Evolutionary conservation across 1,140 invertebrate genomes (phyloP), one percentile per base, ranked within the genome.

Genomic region (Hesperophylax magnus): DNA sequence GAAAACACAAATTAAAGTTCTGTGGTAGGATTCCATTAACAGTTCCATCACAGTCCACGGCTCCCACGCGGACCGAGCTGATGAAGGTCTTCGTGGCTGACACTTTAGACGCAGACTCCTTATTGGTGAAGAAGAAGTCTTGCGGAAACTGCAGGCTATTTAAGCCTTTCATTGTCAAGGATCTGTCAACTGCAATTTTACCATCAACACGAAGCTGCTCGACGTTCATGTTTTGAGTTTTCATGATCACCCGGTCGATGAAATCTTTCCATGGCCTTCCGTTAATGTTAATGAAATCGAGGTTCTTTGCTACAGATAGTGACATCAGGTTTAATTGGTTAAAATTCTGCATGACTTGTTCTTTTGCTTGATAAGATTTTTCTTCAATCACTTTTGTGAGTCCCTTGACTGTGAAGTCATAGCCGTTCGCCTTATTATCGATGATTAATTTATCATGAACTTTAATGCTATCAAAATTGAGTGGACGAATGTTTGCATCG

Each of bases 61-160:
- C 79, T 58, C 77, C 79, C 7, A 79, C 84, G 15, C 27, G 79
- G 56, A 86, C 52, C 17, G 53, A 67, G 65, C 81, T 82, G 6
- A 53, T 65, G 76, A 91, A 91, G 67, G 84, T 85, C 81, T 91
- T 91, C 52, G 84, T 79, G 0, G 86, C 87, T 63, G 82, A 80
- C n/a, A 90, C 84, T 17, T 85, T 82, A 20, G 78, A 85, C 18
- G 85, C 82, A n/a, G 83, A 67, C 8, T 84, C 85, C 47, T 84
- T 85, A 67, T 85, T 86, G 0, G 85, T 84, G 80, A 86, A 86
- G 0, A 91, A 81, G 79, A 86, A 91, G 18, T 90, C 89, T 15
- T 87, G 84, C 0, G 91, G 91, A 84, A 89, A 92, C 77, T 83
- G 86, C 3, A 91, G 78, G 14, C 84, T 81, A 82, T 91, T 91